Evolutionary conservation across 2,113 vertebrate species (phyloP).

Genomic region (Dipodomys spectabilis): DNA sequence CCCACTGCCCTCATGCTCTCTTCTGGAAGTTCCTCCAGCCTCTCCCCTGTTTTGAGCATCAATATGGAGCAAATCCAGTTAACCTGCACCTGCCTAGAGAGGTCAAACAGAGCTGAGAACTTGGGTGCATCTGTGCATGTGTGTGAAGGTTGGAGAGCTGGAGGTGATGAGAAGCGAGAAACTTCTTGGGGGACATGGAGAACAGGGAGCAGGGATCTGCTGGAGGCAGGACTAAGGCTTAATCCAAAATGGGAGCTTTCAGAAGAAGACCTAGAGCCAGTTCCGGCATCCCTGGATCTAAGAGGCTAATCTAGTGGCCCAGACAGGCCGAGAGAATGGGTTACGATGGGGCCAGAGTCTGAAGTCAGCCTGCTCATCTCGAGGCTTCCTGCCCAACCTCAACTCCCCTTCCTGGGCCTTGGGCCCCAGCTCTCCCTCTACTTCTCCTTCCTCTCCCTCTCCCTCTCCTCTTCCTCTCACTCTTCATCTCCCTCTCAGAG

Average conservation of each 20-base stretch:
- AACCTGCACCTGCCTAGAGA: too few relatives aligned
- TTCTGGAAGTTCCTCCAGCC: not conserved
- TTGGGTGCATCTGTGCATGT: not conserved
- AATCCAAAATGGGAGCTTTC: too few relatives aligned
- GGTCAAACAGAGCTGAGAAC: too few relatives aligned
- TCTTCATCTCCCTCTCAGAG: not conserved
- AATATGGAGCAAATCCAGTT: fast-evolving
- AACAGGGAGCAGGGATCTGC: not conserved
- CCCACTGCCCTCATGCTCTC: not conserved
- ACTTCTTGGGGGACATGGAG: not conserved
- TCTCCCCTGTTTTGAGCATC: not conserved
- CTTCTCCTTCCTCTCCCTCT: fast-evolving
- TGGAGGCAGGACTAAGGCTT: too few relatives aligned
- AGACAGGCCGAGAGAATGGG: not conserved
- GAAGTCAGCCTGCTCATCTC: not conserved
- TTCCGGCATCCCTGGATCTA: not conserved
- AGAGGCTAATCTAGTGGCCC: too few relatives aligned
- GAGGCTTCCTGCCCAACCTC: too few relatives aligned
- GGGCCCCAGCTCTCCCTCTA: not conserved
- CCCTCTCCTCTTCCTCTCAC: not conserved
- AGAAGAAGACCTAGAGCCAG: not conserved
- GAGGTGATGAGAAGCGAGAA: not conserved
- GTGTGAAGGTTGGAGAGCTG: too few relatives aligned
- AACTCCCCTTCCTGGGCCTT: too few relatives aligned
- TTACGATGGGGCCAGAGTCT: fast-evolving